Evolutionary conservation across 2,888 invertebrate species (phyloP).

Genomic region (Heliconius hortense): DNA sequence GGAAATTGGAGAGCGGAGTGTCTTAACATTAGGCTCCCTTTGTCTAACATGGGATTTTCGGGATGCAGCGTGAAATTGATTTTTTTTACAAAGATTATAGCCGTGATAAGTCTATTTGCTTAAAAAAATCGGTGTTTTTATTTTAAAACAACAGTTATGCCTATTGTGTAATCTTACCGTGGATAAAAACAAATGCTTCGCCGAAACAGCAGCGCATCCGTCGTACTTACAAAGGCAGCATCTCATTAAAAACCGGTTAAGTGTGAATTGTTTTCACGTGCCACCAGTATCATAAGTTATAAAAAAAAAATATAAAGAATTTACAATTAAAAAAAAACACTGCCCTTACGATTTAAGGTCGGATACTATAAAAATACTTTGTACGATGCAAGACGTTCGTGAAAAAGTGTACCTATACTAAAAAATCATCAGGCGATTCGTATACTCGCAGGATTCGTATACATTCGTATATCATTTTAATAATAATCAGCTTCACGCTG

Average conservation of each 20-base stretch:
- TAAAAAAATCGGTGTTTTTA: background rate
- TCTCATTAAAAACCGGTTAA: constrained; percentile 46
- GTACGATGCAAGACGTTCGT: background rate
- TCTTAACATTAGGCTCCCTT: no score
- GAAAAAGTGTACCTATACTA: background rate
- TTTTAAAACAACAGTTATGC: constrained; percentile 24
- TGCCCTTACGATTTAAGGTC: constrained; percentile 17
- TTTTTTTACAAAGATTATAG: no score
- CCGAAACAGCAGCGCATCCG: constrained; percentile 43
- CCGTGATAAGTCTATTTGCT: background rate
- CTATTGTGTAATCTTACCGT: constrained; percentile 31
- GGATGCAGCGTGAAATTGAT: no score
- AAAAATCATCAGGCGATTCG: background rate
- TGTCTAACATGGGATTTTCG: no score
- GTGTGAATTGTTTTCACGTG: constrained; percentile 45
- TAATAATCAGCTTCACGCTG: no score
- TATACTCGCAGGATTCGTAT: background rate
- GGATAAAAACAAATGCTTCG: constrained; percentile 47
- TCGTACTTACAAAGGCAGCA: constrained; percentile 40
- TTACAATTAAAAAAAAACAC: constrained; percentile 10
- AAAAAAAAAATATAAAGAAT: constrained; percentile 24
- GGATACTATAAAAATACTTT: constrained; percentile 4
- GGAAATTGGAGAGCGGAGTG: no score
- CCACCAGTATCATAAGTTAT: constrained; percentile 26
- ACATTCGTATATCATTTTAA: no score